Evolutionary conservation across 2,888 invertebrate genomes (phyloP).

Genomic region (Dendrolimus houi): DNA sequence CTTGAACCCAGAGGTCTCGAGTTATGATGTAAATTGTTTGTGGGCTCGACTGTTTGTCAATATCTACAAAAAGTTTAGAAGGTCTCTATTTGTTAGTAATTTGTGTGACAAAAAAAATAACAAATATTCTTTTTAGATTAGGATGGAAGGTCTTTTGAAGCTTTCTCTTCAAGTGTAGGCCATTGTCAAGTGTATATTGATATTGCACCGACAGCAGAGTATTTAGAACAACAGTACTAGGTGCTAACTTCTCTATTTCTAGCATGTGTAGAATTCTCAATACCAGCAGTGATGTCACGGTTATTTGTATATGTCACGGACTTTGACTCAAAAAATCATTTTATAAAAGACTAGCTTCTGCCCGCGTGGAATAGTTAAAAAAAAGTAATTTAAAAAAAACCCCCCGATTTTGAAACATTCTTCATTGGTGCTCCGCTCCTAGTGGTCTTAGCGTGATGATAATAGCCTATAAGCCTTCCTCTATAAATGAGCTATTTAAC

Average conservation of each 20-base stretch:
- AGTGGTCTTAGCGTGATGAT: too few relatives aligned
- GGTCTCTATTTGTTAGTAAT: not conserved
- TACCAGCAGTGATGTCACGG: not conserved
- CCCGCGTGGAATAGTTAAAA: too few relatives aligned
- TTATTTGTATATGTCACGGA: not conserved
- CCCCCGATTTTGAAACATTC: too few relatives aligned
- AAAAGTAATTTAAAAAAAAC: too few relatives aligned
- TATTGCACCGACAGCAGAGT: not conserved
- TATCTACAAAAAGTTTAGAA: conserved; percentile 5
- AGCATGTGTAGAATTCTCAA: not conserved
- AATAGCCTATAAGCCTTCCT: too few relatives aligned
- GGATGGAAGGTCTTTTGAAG: not conserved
- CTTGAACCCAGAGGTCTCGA: conserved; percentile 44
- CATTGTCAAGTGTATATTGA: too few relatives aligned
- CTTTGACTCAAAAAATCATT: too few relatives aligned
- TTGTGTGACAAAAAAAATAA: not conserved
- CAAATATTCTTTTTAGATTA: not conserved
- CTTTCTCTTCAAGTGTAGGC: not conserved
- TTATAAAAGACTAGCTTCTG: too few relatives aligned
- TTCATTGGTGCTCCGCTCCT: too few relatives aligned
- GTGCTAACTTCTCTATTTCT: too few relatives aligned
- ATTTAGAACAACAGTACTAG: not conserved
- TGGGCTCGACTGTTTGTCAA: conserved; percentile 32
- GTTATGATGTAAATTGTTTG: conserved; percentile 55
- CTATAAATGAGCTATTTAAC: too few relatives aligned